phyloP scores from a whole-genome alignment of 2,888 invertebrate genomes.

The Ennomos quercinarius region DNA sequence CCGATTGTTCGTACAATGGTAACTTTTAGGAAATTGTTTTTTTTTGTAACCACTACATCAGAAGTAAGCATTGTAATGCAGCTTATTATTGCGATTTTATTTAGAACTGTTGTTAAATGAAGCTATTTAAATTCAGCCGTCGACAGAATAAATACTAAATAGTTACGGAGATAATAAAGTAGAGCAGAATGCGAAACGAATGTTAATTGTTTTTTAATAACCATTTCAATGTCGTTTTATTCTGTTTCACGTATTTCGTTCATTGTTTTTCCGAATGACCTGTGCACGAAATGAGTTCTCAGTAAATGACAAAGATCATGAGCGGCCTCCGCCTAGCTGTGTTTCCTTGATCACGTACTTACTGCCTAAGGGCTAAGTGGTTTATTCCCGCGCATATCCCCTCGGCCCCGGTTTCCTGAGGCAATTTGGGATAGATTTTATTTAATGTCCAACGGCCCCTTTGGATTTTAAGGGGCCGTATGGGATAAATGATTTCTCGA shows the following conservation, averaged over 20 bases:
- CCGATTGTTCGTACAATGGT: constrained; percentile 34
- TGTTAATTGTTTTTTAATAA: constrained; percentile 12
- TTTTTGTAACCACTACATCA: constrained; percentile 31
- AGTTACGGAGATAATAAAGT: constrained; percentile 22
- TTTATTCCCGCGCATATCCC: too few species aligned
- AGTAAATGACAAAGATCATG: too few species aligned
- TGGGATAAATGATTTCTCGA: too few species aligned
- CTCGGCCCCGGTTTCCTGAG: too few species aligned
- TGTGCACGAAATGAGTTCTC: constrained; percentile 25
- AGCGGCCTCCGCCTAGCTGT: too few species aligned
- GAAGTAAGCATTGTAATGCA: constrained; percentile 5
- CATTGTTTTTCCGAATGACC: constrained; percentile 12
- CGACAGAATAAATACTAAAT: constrained; percentile 14
- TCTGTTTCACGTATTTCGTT: neutral
- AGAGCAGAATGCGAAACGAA: constrained; percentile 17
- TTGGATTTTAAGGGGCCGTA: too few species aligned
- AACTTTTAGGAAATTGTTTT: constrained; percentile 16
- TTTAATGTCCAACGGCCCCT: too few species aligned
- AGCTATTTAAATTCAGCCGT: constrained; percentile 16
- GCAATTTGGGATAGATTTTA: too few species aligned
- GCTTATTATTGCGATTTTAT: constrained; percentile 14
- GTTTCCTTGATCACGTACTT: too few species aligned
- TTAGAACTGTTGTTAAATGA: constrained; percentile 6
- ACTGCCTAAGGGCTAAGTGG: too few species aligned
- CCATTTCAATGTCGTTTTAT: constrained; percentile 12